Evolutionary conservation across 2,113 vertebrate species (phyloP).

Genomic region (Sturnira hondurensis): DNA sequence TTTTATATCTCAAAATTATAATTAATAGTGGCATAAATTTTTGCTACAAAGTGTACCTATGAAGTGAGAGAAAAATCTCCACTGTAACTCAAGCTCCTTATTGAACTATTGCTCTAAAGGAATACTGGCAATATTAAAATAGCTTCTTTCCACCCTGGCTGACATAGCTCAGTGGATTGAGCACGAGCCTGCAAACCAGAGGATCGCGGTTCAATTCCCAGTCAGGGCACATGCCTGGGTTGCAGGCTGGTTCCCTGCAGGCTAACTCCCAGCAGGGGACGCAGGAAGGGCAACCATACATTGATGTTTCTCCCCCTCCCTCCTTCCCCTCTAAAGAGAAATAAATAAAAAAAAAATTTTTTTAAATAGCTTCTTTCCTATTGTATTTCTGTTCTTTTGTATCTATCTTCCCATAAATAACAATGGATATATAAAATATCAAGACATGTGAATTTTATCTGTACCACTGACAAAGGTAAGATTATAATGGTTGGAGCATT

Average conservation of each 20-base stretch:
- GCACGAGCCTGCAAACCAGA: no score
- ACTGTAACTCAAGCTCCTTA: background rate
- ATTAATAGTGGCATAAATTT: background rate
- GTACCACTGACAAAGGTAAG: constrained; percentile 8
- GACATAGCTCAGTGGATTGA: no score
- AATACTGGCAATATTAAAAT: constrained; percentile 28
- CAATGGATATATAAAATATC: background rate
- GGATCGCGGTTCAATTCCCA: no score
- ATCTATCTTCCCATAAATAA: background rate
- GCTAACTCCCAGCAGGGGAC: no score
- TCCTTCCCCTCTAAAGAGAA: no score
- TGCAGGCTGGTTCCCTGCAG: no score
- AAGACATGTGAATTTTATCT: constrained; percentile 47
- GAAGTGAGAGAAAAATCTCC: background rate
- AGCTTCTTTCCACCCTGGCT: background rate
- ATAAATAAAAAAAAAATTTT: no score
- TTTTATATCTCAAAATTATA: background rate
- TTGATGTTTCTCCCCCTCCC: no score
- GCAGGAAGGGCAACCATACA: no score
- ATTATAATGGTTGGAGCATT: background rate
- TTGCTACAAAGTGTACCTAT: background rate
- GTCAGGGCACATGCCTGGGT: no score
- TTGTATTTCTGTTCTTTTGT: background rate
- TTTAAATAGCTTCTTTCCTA: constrained; percentile 18
- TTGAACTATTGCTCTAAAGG: background rate